Percentiles rank a stretch among this genome's conserved stretches.
Evolutionary conservation across 2,797 vertebrate species (phyloP).

Genomic region (Muscicapa striata): DNA sequence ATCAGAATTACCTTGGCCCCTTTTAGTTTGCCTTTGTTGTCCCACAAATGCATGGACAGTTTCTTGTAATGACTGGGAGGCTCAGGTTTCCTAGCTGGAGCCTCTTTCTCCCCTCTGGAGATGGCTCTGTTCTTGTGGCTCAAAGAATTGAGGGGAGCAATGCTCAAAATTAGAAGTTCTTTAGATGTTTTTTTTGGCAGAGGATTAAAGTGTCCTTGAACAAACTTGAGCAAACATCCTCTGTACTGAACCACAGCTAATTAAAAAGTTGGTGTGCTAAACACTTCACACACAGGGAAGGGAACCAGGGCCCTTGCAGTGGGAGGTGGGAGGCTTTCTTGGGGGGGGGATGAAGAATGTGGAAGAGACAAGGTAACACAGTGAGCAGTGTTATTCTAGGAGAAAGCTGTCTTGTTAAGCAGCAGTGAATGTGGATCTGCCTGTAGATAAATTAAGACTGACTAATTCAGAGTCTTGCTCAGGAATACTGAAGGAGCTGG

Average conservation of each 20-base stretch:
- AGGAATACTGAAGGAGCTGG: background rate
- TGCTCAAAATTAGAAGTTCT: constrained; percentile 4
- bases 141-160: background rate
- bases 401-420: background rate
- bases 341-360: background rate
- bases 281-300: background rate
- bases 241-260: background rate
- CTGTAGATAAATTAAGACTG: background rate
- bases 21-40: background rate
- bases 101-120: background rate
- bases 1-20: background rate
- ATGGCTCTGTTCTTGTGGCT: background rate
- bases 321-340: background rate
- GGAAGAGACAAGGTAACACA: background rate
- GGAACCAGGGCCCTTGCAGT: background rate
- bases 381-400: background rate
- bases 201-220: constrained; percentile 42
- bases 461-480: background rate
- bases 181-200: background rate
- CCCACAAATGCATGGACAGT: background rate
- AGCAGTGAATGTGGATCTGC: background rate
- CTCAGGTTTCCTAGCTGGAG: background rate
- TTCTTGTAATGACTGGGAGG: background rate
- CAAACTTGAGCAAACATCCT: constrained; percentile 21
- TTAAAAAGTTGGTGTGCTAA: constrained; percentile 42